Evolutionary conservation across 1,140 invertebrate genomes (phyloP), one percentile per base, ranked within the genome.

Genomic region (Conus betulinus): DNA sequence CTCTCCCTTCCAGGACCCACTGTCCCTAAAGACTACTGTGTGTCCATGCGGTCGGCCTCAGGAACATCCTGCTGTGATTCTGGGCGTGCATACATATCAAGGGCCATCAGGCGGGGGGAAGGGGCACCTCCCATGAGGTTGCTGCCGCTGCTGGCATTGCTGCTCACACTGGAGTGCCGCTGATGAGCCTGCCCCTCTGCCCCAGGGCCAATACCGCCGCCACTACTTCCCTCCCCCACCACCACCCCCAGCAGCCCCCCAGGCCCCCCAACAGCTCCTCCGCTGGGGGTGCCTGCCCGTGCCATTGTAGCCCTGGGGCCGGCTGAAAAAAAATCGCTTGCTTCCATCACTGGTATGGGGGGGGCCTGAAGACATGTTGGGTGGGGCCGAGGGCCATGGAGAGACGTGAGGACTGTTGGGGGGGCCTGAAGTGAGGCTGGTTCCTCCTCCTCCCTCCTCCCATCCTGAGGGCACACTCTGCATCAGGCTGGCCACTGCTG

Each of bases 11-110:
- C 39, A 39, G 39, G 39, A 39, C 39, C 39, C 39, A 39, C 39
- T 39, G 57, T 13, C 11, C 55, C 74, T 15, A n/a, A 23, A 17
- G 25, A 11, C 63, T 74, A 85, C 17, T 55, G 63, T 0, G 88
- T 90, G 76, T 93, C 90, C 83, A 91, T 88, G 81, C 91, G 82
- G 67, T 93, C 92, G 20, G 92, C 91, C 76, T 93, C 92, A 3
- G 92, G 92, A 25, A 91, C 91, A 87, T 92, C 92, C 67, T 93
- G 91, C 78, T 91, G 90, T 76, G 91, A 91, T 53, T 92, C 90
- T 25, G 90, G 89, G 55, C 90, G 88, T 7, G 89, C 89, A 86
- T 91, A 93, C 17, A 87, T 83, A 23, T 90, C 90, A 57, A 78
- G 79, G 74, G 52, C 17, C 89, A 89, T 76, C 53, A 89, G 27